Conservation (phyloP, 1,140 invertebrate genomes). For the Phthorimaea operculella region DNA sequence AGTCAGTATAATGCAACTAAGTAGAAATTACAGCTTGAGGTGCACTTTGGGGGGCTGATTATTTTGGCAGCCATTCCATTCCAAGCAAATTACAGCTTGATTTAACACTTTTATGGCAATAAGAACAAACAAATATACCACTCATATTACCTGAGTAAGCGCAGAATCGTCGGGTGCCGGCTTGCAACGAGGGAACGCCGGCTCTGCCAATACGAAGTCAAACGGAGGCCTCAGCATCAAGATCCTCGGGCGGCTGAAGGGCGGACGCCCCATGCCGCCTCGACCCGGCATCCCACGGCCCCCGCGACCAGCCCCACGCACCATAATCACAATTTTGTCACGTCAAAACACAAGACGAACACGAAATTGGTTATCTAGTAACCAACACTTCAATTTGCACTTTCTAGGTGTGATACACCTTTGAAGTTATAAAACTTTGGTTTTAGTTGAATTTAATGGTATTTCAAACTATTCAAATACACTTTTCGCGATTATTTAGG, state of each 20-base stretch:
- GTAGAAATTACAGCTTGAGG: no score
- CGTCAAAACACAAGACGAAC: not conserved
- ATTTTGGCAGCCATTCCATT: no score
- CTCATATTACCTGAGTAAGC: constrained; percentile 77
- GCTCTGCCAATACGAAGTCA: constrained; percentile 89
- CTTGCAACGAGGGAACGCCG: constrained; percentile 88
- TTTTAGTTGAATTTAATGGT: no score
- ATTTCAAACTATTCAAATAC: not conserved
- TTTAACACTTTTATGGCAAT: no score
- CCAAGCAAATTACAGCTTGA: no score
- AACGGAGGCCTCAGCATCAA: constrained; percentile 90
- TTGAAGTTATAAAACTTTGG: not conserved
- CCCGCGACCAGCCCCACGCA: constrained; percentile 68
- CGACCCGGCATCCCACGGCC: constrained; percentile 69
- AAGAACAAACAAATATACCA: no score
- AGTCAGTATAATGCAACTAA: no score
- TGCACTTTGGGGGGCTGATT: no score
- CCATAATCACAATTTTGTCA: constrained; percentile 26
- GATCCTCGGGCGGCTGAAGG: constrained; percentile 73
- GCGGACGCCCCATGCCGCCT: constrained; percentile 73
- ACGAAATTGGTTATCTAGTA: not conserved
- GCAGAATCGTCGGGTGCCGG: constrained; percentile 86
- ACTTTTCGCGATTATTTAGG: not conserved
- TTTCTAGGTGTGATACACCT: not conserved
- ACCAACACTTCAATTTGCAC: not conserved